phyloP scores from a whole-genome alignment of 1,140 invertebrate species.

The Zaprionus ornatus region DNA sequence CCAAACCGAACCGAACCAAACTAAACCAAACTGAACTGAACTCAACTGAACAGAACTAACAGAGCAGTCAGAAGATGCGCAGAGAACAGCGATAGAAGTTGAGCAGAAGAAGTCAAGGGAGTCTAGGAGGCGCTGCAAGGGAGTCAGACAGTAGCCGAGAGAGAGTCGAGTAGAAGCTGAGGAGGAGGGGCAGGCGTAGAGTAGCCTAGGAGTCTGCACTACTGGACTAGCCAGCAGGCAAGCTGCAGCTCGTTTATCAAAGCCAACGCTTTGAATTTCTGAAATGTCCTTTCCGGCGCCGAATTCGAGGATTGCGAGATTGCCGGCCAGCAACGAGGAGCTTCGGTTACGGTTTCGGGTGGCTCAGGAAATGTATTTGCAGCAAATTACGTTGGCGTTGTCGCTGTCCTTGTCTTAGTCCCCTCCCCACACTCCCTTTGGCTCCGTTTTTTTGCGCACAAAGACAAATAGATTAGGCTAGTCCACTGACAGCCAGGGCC shows the following conservation, averaged over 20 bases:
- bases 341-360: constrained; percentile 7
- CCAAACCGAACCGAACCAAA: constrained; percentile 10
- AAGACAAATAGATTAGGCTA: constrained; percentile 76
- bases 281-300: constrained; percentile 73
- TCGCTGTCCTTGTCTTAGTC: constrained; percentile 52
- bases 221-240: constrained; percentile 35
- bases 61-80: constrained; percentile 10
- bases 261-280: constrained; percentile 77
- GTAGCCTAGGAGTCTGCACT: not conserved
- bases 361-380: constrained; percentile 65
- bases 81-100: constrained; percentile 5
- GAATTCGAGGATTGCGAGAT: constrained; percentile 27
- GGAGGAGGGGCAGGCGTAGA: not conserved
- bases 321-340: constrained; percentile 1
- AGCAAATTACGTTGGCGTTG: constrained; percentile 74
- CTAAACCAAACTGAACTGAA: not conserved
- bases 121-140: constrained; percentile 6
- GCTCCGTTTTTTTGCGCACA: constrained; percentile 46
- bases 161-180: not conserved
- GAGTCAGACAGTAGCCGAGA: not conserved
- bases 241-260: constrained; percentile 71
- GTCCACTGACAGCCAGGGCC: constrained; percentile 37
- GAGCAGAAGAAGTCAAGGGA: no score
- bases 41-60: not conserved
- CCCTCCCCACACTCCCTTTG: not conserved